These are phyloP conservation scores for Epistrophe eligans DNA, from an alignment of 2,888 invertebrate species.

Conservation along the genomic window DNA sequence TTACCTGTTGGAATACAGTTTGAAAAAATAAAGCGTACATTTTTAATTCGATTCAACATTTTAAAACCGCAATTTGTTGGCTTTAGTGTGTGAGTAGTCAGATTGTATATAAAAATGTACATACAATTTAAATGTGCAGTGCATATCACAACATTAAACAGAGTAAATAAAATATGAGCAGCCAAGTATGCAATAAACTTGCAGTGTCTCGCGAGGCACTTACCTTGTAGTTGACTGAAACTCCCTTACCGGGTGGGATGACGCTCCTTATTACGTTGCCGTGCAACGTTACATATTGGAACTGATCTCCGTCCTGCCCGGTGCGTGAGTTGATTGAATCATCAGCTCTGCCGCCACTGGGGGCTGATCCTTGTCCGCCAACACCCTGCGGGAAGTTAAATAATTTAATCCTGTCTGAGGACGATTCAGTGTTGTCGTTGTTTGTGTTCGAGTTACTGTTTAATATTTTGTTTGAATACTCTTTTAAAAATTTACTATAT, in stretches of 20 bases:
- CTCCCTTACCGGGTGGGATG: slow-evolving; percentile 83
- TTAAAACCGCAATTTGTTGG: slow-evolving; percentile 33
- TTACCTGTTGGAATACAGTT: slow-evolving; percentile 79
- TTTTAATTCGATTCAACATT: slow-evolving; percentile 31
- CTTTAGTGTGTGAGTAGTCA: slow-evolving; percentile 62
- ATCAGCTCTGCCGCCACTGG: slow-evolving; percentile 46
- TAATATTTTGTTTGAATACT: slow-evolving; percentile 80
- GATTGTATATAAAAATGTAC: slow-evolving; percentile 36
- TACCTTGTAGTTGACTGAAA: slow-evolving; percentile 82
- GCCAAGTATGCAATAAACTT: slow-evolving; percentile 44
- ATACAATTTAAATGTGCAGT: slow-evolving; percentile 22
- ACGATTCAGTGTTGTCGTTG: slow-evolving; percentile 62
- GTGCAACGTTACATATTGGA: slow-evolving; percentile 83
- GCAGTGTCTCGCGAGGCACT: slow-evolving; percentile 19
- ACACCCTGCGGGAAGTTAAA: slow-evolving; percentile 65
- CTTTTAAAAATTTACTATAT: slow-evolving; percentile 82
- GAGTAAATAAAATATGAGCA: slow-evolving; percentile 39
- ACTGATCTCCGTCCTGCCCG: slow-evolving; percentile 79
- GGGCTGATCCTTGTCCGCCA: slow-evolving; percentile 67
- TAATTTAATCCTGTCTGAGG: slow-evolving; percentile 71
- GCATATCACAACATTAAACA: slow-evolving; percentile 62
- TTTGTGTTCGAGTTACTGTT: slow-evolving; percentile 72
- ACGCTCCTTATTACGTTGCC: slow-evolving; percentile 84
- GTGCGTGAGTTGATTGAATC: slow-evolving; percentile 75
- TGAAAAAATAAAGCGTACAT: slow-evolving; percentile 46